Conservation (phyloP, 1,140 invertebrate genomes). For the Cotesia glomerata region DNA sequence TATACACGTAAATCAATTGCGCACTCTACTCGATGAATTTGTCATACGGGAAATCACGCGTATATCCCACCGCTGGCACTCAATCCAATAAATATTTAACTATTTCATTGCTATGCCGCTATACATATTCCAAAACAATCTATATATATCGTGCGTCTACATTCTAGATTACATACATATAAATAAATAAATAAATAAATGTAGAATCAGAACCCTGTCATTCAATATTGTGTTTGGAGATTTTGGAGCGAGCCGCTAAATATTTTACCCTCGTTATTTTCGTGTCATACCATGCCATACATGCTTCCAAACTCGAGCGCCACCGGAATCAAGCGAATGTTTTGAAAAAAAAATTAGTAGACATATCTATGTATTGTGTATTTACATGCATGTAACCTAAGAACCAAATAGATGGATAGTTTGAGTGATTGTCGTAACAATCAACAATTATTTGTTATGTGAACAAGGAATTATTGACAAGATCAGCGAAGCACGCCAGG, state of each 20-base stretch:
- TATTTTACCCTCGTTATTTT: too few relatives aligned
- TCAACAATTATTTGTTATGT: not conserved
- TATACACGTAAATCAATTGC: constrained; percentile 35
- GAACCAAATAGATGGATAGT: not conserved
- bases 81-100: constrained; percentile 37
- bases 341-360: too few relatives aligned
- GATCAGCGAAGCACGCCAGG: constrained; percentile 2
- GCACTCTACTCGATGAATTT: constrained; percentile 41
- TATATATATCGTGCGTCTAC: not conserved
- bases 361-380: too few relatives aligned
- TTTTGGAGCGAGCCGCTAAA: too few relatives aligned
- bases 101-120: constrained; percentile 6
- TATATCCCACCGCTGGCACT: constrained; percentile 16
- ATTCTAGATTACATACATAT: not conserved
- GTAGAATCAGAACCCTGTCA: not conserved
- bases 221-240: too few relatives aligned
- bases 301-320: too few relatives aligned
- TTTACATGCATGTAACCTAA: too few relatives aligned
- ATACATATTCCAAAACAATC: constrained; percentile 1
- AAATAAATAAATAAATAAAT: not conserved
- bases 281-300: too few relatives aligned
- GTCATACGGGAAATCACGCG: constrained; percentile 26
- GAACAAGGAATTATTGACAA: constrained; percentile 11
- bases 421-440: not conserved
- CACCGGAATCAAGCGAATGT: too few relatives aligned